These are phyloP conservation scores for Pristionchus arcanus DNA, from an alignment of 2,888 invertebrate genomes.

Conservation along the genomic window DNA sequence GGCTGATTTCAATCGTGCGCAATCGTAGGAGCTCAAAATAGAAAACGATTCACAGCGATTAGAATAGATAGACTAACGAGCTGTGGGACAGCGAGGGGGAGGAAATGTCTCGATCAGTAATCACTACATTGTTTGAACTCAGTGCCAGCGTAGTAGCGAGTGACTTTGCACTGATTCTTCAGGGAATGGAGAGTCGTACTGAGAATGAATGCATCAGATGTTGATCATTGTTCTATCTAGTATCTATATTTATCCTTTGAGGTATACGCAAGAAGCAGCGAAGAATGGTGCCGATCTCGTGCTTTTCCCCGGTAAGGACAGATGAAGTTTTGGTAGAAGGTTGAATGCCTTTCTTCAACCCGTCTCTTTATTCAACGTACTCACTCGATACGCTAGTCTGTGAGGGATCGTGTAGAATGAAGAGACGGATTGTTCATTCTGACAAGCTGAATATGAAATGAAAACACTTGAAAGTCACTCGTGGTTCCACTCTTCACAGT, in stretches of 20 bases:
- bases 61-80: not conserved
- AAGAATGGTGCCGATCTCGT: conserved; percentile 70
- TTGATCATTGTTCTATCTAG: not conserved
- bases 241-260: not conserved
- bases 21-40: not conserved
- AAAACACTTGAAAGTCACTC: not conserved
- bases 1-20: not conserved
- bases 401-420: no score
- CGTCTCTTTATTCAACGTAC: no score
- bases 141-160: no score
- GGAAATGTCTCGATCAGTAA: no score
- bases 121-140: no score
- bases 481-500: not conserved
- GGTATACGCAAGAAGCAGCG: conserved; percentile 62
- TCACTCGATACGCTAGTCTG: no score
- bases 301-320: conserved; percentile 69
- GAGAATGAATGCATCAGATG: not conserved
- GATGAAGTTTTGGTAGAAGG: no score
- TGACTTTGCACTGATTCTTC: not conserved
- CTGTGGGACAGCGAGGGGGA: no score
- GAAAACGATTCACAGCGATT: not conserved
- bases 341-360: no score
- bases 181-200: not conserved
- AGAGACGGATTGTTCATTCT: no score
- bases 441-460: not conserved